Evolutionary conservation across 2,113 vertebrate genomes (phyloP).

Genomic region (Gymnocephalus cernua): DNA sequence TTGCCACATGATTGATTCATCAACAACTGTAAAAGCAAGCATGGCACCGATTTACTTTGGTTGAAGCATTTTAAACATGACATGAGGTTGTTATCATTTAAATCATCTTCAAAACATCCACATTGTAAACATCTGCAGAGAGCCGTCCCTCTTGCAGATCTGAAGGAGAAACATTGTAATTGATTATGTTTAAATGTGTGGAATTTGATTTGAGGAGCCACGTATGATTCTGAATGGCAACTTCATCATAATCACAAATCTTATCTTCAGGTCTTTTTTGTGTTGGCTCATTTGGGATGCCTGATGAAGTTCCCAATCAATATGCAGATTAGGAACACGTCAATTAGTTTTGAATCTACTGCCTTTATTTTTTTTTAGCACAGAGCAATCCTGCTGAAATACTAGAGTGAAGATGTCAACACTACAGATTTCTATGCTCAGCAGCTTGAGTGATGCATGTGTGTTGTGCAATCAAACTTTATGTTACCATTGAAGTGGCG

Average conservation of each 20-base stretch:
- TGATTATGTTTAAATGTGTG: conserved; percentile 63
- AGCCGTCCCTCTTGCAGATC: conserved; percentile 41
- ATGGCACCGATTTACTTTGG: not conserved
- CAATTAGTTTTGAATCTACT: conserved; percentile 74
- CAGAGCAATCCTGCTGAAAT: conserved; percentile 41
- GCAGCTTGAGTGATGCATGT: conserved; percentile 1
- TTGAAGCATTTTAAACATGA: conserved; percentile 9
- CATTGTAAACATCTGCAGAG: conserved; percentile 57
- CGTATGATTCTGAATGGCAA: conserved; percentile 69
- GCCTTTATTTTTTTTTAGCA: conserved; percentile 39
- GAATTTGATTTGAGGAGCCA: conserved; percentile 65
- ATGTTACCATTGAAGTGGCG: not conserved
- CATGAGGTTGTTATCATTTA: conserved; percentile 17
- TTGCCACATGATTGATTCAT: not conserved
- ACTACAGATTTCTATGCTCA: conserved; percentile 24
- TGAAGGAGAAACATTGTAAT: conserved; percentile 63
- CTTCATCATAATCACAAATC: conserved; percentile 80
- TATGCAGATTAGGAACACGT: conserved; percentile 81
- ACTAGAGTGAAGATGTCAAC: conserved; percentile 55
- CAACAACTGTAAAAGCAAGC: not conserved
- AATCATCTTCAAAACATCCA: conserved; percentile 42
- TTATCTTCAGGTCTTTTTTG: conserved; percentile 66
- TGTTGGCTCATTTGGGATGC: conserved; percentile 76
- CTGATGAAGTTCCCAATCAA: conserved; percentile 85
- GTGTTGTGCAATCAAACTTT: conserved; percentile 10